A percentile compares a stretch with the other conserved stretches of the same genome.
Evolutionary conservation across 2,797 vertebrate species (phyloP).

Genomic region (Phalanger gymnotis): DNA sequence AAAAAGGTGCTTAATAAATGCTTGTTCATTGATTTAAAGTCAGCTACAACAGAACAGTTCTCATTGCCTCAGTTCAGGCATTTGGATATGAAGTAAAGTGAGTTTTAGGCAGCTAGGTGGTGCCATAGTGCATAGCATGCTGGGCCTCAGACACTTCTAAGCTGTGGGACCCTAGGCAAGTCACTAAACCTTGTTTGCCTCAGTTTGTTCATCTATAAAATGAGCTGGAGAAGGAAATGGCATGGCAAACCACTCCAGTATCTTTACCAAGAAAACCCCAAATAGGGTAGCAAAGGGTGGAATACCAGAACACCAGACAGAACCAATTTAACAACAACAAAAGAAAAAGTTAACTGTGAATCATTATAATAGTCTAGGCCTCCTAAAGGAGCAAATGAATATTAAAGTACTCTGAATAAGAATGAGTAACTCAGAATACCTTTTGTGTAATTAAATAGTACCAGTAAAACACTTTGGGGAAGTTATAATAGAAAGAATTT

Average conservation of each 20-base stretch:
- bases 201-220: neutral
- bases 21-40: neutral
- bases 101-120: neutral
- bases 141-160: neutral
- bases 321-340: neutral
- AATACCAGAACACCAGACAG: neutral
- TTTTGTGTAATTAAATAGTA: neutral
- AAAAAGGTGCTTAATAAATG: neutral
- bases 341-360: neutral
- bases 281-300: neutral
- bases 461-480: neutral
- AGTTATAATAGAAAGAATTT: neutral
- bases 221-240: neutral
- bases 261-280: neutral
- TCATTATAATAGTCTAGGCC: neutral
- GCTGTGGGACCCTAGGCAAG: neutral
- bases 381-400: neutral
- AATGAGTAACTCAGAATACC: neutral
- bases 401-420: neutral
- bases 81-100: neutral
- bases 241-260: neutral
- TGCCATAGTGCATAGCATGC: neutral
- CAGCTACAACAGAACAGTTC: neutral
- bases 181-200: neutral
- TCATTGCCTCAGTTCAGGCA: neutral